Percentiles rank a stretch among this genome's conserved stretches.
Conservation (phyloP, 2,113 vertebrate species). For the Calyptommatus sinebrachiatus region DNA sequence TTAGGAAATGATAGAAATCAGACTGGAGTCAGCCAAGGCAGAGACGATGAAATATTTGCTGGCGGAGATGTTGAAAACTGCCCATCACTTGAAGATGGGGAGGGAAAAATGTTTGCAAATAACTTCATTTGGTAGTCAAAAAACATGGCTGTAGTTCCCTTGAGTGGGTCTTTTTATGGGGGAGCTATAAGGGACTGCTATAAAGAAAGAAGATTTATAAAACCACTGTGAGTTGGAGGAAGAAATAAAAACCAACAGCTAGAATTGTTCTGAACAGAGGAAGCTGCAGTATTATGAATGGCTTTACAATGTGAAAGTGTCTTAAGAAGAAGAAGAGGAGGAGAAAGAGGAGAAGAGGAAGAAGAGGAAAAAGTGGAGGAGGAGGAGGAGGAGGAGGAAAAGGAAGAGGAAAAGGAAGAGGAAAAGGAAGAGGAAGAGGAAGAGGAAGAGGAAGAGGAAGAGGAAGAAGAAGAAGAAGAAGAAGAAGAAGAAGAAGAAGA, state of each 20-base stretch:
- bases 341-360: too few relatives aligned
- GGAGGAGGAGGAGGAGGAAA: too few relatives aligned
- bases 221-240: not conserved
- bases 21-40: not conserved
- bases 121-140: constrained; percentile 23
- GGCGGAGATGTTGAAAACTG: not conserved
- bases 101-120: not conserved
- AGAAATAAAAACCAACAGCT: not conserved
- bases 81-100: not conserved
- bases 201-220: constrained; percentile 25
- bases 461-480: too few relatives aligned
- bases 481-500: too few relatives aligned
- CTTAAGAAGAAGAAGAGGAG: not conserved
- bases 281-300: not conserved
- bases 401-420: too few relatives aligned
- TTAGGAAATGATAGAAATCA: not conserved
- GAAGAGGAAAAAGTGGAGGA: too few relatives aligned
- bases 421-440: too few relatives aligned
- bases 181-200: not conserved
- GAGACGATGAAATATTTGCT: not conserved
- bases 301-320: not conserved
- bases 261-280: not conserved
- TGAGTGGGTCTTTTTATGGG: constrained; percentile 27
- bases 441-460: too few relatives aligned
- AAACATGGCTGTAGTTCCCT: constrained; percentile 23